Evolutionary conservation across 2,888 invertebrate genomes (phyloP).

Genomic region (Mesodorylaimus sp.): DNA sequence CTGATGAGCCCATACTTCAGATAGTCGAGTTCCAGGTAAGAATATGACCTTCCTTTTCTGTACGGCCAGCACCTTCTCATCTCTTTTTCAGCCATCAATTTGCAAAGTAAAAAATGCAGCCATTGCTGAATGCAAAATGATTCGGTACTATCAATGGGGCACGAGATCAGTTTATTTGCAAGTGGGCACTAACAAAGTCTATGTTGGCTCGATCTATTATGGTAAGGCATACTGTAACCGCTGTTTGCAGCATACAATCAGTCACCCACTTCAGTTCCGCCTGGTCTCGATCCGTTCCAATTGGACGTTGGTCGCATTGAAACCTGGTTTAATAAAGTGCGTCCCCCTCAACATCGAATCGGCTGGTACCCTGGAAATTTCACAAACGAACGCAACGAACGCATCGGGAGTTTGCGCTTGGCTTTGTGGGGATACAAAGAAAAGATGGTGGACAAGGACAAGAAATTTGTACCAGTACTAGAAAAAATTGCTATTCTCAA

Average conservation of each 20-base stretch:
- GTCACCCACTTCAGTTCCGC: slow-evolving; percentile 25
- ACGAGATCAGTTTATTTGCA: slow-evolving; percentile 28
- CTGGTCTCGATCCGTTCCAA: slow-evolving; percentile 27
- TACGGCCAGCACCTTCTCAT: no score
- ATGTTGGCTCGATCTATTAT: slow-evolving; percentile 28
- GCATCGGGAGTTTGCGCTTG: background rate
- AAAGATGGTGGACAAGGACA: no score
- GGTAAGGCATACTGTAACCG: slow-evolving; percentile 13
- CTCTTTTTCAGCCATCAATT: no score
- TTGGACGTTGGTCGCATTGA: slow-evolving; percentile 25
- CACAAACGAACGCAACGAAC: slow-evolving; percentile 18
- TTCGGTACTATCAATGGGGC: slow-evolving; percentile 28
- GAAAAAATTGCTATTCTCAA: no score
- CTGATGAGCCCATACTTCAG: no score
- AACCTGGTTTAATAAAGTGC: slow-evolving; percentile 26
- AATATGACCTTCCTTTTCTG: no score
- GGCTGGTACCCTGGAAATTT: slow-evolving; percentile 28
- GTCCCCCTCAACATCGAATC: slow-evolving; percentile 14
- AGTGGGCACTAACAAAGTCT: slow-evolving; percentile 20
- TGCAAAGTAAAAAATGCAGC: slow-evolving; percentile 24
- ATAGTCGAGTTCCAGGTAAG: no score
- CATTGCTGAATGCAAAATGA: slow-evolving; percentile 24
- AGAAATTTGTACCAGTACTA: no score
- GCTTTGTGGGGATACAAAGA: background rate
- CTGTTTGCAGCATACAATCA: no score